Evolutionary conservation across 2,113 vertebrate species (phyloP), one percentile per base, ranked within the genome.

Genomic region (Dasyprocta punctata): DNA sequence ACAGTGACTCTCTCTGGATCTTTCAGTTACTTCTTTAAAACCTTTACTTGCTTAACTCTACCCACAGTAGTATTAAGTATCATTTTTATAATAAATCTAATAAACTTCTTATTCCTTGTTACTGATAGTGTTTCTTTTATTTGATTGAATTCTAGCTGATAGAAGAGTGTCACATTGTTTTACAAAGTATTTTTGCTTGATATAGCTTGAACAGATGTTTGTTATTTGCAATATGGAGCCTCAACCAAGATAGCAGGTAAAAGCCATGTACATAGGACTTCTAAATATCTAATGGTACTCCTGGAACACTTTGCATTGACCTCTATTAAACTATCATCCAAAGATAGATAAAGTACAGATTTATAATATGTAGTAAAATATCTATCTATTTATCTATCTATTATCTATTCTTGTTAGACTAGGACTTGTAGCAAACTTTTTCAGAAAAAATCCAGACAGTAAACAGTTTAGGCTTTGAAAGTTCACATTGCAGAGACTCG

Each of bases 71-170:
- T 69, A 36, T 54, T 60, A 94, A 81, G 3, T 84, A 80, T 95
- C 12, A 87, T 83, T 92, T 92, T 47, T 86, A 36, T 41, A 63
- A 44, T 58, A 86, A 96, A 89, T 86, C 19, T 61, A 87, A 44
- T 77, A 26, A 24, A 87, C 19, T 11, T 71, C 61, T 60, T 11
- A 71, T 44, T 30, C 20, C 14, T 28, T 47, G 44, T 65, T 86
- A 30, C 24, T 67, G 36, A 30, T 52, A 49, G 16, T 75, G 22
- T n/a, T 63, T 67, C 80, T 83, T 41, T 71, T 80, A 60, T 12
- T 24, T 67, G 52, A 63, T 69, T 77, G 75, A 89, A 94, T 92
- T 94, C 44, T 91, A 67, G 61, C 20, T 26, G 28, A 71, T 24
- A 95, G 26, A 41, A 22, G 36, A 71, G 19, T 44, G 49, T 93